Evolutionary conservation across 2,888 invertebrate genomes (phyloP), one percentile per base, ranked within the genome.

Genomic region (Anthophora plumipes): DNA sequence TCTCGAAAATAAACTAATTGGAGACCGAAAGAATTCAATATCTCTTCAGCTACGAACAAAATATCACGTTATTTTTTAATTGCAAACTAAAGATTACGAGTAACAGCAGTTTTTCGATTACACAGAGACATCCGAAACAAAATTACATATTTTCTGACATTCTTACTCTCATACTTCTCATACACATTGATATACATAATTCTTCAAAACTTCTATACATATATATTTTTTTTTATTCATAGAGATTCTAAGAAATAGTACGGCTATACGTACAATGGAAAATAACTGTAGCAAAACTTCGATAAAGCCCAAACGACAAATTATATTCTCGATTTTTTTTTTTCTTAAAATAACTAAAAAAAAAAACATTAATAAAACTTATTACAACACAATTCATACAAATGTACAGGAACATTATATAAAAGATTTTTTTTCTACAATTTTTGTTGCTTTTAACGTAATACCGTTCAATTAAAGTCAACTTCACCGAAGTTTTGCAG

Each of bases 211-310:
- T 73, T 66, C 59, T 71, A 73, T 48, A 63, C 68, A 74, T 64
- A 71, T 48, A 70, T n/a, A n/a, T n/a, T n/a, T n/a, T 73, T 57
- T 11, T 66, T 39, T 25, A 57, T 77, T 39, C 55, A 63, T 61
- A 78, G 61, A 81, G 72, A 82, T 74, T 64, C 82, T 74, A 83
- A 68, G 63, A 73, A 57, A 74, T 63, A 70, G 60, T 74, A 80
- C 7, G n/a, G 70, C 61, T 81, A 70, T 59, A 61, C 57, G 54
- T 63, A 74, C 77, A 83, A 52, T 83, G 71, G 70, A 72, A 78
- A 78, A 25, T 69, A 69, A 54, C 46, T 78, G 69, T 68, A 67
- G 37, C 6, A 20, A 64, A 82, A 72, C 71, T 72, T 71, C 82
- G 68, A 54, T 74, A 73, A 71, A 64, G 12, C 20, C 11, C 9